Evolutionary conservation across 2,797 vertebrate genomes (phyloP).

Genomic region (Characodon lateralis): DNA sequence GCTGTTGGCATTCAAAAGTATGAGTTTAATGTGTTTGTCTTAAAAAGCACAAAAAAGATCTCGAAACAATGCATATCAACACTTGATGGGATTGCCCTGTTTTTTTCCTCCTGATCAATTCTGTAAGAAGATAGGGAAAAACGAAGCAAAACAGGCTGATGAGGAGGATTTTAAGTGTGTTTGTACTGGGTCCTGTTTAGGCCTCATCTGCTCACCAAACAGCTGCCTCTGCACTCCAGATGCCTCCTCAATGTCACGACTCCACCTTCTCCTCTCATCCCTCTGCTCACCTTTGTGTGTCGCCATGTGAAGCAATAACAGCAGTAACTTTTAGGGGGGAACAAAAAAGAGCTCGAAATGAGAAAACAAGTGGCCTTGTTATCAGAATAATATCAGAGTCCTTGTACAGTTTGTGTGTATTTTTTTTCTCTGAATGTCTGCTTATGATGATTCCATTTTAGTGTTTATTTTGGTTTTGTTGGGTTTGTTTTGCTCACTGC

Average conservation of each 20-base stretch:
- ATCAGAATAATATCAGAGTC: slow-evolving; percentile 62
- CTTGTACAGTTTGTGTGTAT: slow-evolving; percentile 69
- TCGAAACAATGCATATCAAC: slow-evolving; percentile 17
- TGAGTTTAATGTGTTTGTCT: slow-evolving; percentile 9
- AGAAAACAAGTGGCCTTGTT: slow-evolving; percentile 82
- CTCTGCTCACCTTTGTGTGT: slow-evolving; percentile 55
- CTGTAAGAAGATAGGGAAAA: slow-evolving; percentile 19
- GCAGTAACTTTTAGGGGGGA: slow-evolving; percentile 57
- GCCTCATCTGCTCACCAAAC: slow-evolving; percentile 17
- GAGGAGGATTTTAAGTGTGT: slow-evolving; percentile 5
- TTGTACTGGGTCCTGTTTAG: background rate
- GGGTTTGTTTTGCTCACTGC: slow-evolving; percentile 54
- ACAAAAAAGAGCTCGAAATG: slow-evolving; percentile 55
- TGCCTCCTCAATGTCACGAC: slow-evolving; percentile 28
- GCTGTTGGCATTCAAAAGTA: background rate
- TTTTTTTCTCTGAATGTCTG: slow-evolving; percentile 54
- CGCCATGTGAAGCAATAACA: slow-evolving; percentile 81
- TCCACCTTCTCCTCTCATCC: slow-evolving; percentile 35
- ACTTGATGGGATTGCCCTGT: slow-evolving; percentile 9
- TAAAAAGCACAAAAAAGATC: slow-evolving; percentile 61
- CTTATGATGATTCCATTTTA: slow-evolving; percentile 72
- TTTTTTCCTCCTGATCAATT: slow-evolving; percentile 1
- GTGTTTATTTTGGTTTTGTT: slow-evolving; percentile 47
- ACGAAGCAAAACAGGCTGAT: slow-evolving; percentile 13
- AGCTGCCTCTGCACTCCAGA: slow-evolving; percentile 15